Conservation (phyloP, 2,113 vertebrate genomes). For the Bubo blakistoni region DNA sequence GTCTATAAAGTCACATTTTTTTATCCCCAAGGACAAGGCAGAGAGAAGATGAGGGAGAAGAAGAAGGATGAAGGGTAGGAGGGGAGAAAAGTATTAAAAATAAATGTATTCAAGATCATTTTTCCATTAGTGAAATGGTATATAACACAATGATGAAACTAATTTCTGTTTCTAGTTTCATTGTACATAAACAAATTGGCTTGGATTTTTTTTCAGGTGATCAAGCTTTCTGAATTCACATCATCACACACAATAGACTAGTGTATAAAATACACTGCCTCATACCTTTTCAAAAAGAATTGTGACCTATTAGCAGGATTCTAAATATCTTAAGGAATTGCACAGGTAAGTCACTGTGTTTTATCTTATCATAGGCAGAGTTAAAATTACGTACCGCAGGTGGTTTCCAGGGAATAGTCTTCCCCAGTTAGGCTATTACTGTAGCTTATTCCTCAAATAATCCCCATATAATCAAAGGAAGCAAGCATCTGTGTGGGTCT, state of each 20-base stretch:
- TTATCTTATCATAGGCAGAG: neutral
- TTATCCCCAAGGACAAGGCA: constrained; percentile 31
- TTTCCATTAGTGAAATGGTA: constrained; percentile 12
- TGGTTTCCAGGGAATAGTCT: neutral
- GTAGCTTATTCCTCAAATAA: constrained; percentile 47
- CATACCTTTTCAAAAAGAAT: neutral
- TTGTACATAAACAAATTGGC: neutral
- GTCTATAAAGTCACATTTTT: constrained; percentile 47
- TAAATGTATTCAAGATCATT: neutral
- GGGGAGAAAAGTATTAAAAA: neutral
- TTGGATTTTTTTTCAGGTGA: constrained; percentile 2
- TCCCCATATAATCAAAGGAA: constrained; percentile 38
- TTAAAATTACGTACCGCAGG: neutral
- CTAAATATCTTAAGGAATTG: neutral
- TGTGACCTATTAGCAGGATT: neutral
- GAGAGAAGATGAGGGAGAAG: neutral
- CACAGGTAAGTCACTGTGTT: neutral
- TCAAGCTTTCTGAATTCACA: neutral
- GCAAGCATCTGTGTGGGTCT: neutral
- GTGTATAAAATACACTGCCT: neutral
- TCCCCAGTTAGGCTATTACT: neutral
- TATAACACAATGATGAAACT: neutral
- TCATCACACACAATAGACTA: neutral
- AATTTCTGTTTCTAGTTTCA: neutral
- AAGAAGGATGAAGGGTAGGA: neutral